Base-by-base conservation (phyloP, 1,140 invertebrate genomes). In the Penaeus japonicus region DNA sequence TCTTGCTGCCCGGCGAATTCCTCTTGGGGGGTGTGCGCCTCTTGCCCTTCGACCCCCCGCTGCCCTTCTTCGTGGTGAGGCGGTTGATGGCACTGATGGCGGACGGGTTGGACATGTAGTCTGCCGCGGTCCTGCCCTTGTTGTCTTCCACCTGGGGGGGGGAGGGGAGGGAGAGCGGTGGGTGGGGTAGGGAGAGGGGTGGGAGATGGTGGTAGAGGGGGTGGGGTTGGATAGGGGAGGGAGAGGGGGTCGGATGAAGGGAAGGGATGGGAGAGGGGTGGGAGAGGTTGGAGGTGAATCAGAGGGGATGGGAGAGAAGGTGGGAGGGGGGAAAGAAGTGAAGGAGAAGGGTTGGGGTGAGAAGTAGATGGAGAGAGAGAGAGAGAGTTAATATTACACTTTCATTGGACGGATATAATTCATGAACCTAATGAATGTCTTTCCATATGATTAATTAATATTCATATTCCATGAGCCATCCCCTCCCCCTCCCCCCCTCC, bases 61-160 rank as follows among this genome's bases (percentile, higher is more conserved):
- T 83, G 95, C 93, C 90, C 94, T 93, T 83, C 94, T 92, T 85
- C 94, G 92, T 91, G 94, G 92, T 79, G 17, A 84, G 89, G 39
- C 89, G 90, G n/a, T 89, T 91, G 78, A 90, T 89, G 47, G 18
- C n/a, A 3, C 35, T 53, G 32, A 32, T 27, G 35, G n/a, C 30
- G 3, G 53, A 15, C 17, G 92, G 92, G 82, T 92, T 91, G 73
- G 94, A 92, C 91, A 95, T 93, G 92, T 97, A 97, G 91, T 96
- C 95, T 73, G 94, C 94, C 0, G 96, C 94, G 10, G 95, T 94
- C 91, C 94, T 94, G 47, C 95, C 95, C 73, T 93, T 94, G 81
- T 93, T 94, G 92, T 97, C 96, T 81, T 83, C 35, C 1, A 47
- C 47, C 87, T 90, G 83, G 22, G 53, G n/a, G 12, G 53, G 24